Evolutionary conservation across 2,113 vertebrate genomes (phyloP).

Genomic region (Australoheros scitulus): DNA sequence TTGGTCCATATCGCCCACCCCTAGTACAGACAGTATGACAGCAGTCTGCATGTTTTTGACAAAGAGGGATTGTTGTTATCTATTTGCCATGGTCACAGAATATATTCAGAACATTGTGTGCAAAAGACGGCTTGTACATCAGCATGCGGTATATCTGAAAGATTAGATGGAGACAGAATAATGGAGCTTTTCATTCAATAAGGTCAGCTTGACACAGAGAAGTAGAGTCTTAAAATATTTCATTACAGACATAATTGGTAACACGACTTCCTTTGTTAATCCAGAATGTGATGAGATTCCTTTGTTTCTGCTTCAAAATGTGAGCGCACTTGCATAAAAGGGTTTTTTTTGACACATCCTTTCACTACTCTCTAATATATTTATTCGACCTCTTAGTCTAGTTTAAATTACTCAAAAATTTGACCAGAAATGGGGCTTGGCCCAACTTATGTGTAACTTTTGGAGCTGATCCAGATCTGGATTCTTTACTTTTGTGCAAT

Average conservation of each 20-base stretch:
- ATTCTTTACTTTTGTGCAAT: not conserved
- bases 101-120: not conserved
- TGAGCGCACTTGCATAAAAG: no score
- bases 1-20: no score
- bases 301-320: not conserved
- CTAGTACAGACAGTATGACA: not conserved
- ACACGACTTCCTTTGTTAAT: rapidly evolving
- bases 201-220: not conserved
- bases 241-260: not conserved
- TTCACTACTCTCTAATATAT: not conserved
- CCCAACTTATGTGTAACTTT: no score
- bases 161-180: not conserved
- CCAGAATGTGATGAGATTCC: not conserved
- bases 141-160: not conserved
- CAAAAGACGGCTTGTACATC: not conserved
- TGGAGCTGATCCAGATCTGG: no score
- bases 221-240: not conserved
- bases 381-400: not conserved
- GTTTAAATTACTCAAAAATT: not conserved
- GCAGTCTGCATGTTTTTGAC: not conserved
- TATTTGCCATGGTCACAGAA: not conserved
- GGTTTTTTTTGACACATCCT: not conserved
- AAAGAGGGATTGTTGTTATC: not conserved
- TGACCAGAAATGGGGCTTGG: not conserved
- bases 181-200: not conserved